phyloP scores from a whole-genome alignment of 2,888 invertebrate genomes.

The Drosophila ezoana region DNA sequence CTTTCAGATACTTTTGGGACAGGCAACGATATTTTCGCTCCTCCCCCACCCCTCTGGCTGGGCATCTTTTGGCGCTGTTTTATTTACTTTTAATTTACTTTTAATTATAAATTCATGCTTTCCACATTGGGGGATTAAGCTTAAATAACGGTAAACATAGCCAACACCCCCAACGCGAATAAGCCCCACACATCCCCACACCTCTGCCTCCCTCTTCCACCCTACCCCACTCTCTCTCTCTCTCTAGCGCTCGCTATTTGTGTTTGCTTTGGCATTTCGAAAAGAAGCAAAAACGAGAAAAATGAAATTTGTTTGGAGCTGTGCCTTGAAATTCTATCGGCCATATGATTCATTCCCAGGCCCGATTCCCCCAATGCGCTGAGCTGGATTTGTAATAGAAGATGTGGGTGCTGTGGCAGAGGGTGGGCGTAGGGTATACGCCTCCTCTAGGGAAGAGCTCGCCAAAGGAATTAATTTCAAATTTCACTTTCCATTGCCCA shows the following conservation, averaged over 20 bases:
- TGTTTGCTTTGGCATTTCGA: conserved; percentile 60
- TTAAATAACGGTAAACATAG: conserved; percentile 76
- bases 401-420: background rate
- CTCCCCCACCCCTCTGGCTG: conserved; percentile 1
- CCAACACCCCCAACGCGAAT: background rate
- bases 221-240: background rate
- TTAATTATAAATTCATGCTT: conserved; percentile 81
- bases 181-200: too few species aligned
- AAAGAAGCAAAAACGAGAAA: conserved; percentile 23
- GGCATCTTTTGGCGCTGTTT: conserved; percentile 63
- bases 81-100: conserved; percentile 81
- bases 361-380: background rate
- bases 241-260: conserved; percentile 16
- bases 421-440: background rate
- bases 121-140: conserved; percentile 76
- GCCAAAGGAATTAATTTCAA: conserved; percentile 67
- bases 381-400: background rate
- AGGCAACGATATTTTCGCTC: background rate
- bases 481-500: conserved; percentile 66
- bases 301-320: conserved; percentile 47
- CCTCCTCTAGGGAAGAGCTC: conserved; percentile 19
- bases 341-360: conserved; percentile 51
- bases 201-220: too few species aligned
- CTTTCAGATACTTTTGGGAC: conserved; percentile 31
- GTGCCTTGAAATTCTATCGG: conserved; percentile 65